Conservation (phyloP, 2,888 invertebrate genomes). For the Tetranychus piercei region DNA sequence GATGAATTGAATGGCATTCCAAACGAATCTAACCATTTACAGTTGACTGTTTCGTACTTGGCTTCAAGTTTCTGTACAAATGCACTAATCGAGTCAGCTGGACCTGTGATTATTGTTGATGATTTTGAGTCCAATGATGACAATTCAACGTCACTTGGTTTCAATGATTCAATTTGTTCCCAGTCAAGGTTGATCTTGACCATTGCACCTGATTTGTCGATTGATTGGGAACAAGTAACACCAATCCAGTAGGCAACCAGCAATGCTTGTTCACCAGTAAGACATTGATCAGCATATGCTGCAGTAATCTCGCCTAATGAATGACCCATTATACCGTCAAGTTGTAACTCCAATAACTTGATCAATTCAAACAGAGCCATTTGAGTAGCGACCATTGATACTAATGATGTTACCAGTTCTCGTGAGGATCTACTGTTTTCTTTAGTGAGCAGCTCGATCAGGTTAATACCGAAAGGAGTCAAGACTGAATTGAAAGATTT, state of each 20-base stretch:
- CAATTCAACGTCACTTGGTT: background rate
- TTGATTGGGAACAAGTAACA: background rate
- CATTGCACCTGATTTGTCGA: background rate
- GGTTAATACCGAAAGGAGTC: constrained; percentile 33
- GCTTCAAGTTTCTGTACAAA: too few species aligned
- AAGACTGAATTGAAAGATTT: constrained; percentile 31
- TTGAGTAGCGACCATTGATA: constrained; percentile 38
- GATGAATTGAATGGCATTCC: background rate
- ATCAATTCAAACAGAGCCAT: constrained; percentile 38
- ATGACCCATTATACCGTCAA: constrained; percentile 35
- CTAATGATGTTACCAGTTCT: constrained; percentile 27
- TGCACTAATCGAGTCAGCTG: too few species aligned
- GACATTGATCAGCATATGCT: constrained; percentile 39
- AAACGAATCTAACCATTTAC: background rate
- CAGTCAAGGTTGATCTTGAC: background rate
- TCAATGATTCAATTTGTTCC: background rate
- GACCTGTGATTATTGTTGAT: background rate
- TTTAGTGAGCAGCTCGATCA: constrained; percentile 33
- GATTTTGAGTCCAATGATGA: background rate
- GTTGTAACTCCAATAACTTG: constrained; percentile 32
- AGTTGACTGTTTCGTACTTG: background rate
- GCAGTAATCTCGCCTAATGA: constrained; percentile 38
- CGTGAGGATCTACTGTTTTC: constrained; percentile 33
- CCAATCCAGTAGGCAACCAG: constrained; percentile 38
- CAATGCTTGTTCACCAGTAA: constrained; percentile 38